Evolutionary conservation across 2,888 invertebrate genomes (phyloP).

Genomic region (Volucella bombylans): DNA sequence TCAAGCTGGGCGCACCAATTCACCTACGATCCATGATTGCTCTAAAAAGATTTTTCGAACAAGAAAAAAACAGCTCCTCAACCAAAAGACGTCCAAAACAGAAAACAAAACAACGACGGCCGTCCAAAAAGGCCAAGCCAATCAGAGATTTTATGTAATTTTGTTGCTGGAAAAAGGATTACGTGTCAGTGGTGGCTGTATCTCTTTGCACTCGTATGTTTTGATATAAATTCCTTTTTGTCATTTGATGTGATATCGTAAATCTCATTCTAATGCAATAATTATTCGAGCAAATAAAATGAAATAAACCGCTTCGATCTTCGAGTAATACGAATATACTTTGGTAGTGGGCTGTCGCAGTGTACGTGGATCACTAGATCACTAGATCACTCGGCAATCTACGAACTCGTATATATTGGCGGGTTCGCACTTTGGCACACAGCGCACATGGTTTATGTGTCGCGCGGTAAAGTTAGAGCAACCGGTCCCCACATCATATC

Average conservation of each 20-base stretch:
- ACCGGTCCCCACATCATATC: slow-evolving; percentile 71
- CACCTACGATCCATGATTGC: not conserved
- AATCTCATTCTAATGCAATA: slow-evolving; percentile 62
- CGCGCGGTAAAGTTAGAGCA: slow-evolving; percentile 42
- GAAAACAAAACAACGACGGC: no score
- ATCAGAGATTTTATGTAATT: slow-evolving; percentile 52
- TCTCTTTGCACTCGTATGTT: slow-evolving; percentile 15
- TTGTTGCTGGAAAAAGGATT: slow-evolving; percentile 50
- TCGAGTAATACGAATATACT: not conserved
- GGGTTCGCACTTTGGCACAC: slow-evolving; percentile 21
- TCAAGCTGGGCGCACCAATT: slow-evolving; percentile 48
- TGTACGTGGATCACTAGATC: not conserved
- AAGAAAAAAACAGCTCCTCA: slow-evolving; percentile 14
- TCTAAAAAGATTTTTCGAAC: not conserved
- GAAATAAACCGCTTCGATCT: slow-evolving; percentile 48
- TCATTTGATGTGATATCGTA: slow-evolving; percentile 58
- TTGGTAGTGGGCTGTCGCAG: slow-evolving; percentile 48
- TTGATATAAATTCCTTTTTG: slow-evolving; percentile 58
- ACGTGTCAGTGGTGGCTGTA: slow-evolving; percentile 38
- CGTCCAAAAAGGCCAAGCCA: slow-evolving; percentile 12
- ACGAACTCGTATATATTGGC: slow-evolving; percentile 5
- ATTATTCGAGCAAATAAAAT: slow-evolving; percentile 61
- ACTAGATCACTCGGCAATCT: slow-evolving; percentile 46
- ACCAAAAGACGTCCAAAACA: not conserved
- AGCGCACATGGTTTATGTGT: slow-evolving; percentile 50